A percentile compares a stretch with the other conserved stretches of the same genome.
These are phyloP conservation scores for Frankliniella intonsa DNA, from an alignment of 2,888 invertebrate genomes.

Conservation along the genomic window DNA sequence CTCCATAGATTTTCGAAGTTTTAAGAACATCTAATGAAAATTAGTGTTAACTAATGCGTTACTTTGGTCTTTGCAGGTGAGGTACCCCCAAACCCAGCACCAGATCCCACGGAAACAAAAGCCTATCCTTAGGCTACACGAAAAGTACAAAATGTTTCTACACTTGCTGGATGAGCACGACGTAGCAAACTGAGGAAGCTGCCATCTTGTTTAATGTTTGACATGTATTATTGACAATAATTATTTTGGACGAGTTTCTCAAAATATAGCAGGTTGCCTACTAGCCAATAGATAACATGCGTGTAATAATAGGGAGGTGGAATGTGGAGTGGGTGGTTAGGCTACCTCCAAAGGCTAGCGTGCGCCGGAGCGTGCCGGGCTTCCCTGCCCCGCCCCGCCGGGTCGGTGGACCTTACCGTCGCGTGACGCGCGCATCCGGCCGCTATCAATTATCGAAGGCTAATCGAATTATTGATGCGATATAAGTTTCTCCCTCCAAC, in stretches of 20 bases:
- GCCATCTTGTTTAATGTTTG: neutral
- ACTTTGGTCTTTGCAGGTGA: too few species aligned
- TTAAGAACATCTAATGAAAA: too few species aligned
- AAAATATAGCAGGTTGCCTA: neutral
- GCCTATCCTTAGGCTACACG: too few species aligned
- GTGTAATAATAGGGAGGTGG: neutral
- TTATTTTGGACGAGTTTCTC: neutral
- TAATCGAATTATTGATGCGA: slow-evolving; percentile 14
- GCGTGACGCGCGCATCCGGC: neutral
- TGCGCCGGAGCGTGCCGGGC: neutral
- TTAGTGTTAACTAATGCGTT: too few species aligned
- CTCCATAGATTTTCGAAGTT: too few species aligned
- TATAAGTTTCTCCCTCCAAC: slow-evolving; percentile 7
- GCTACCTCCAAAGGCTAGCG: neutral
- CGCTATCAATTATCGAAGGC: slow-evolving; percentile 8
- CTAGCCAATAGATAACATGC: neutral
- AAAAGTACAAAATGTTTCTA: too few species aligned
- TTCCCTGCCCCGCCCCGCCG: neutral
- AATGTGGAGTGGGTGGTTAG: neutral
- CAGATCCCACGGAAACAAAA: too few species aligned
- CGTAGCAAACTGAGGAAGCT: too few species aligned
- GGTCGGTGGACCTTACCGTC: neutral
- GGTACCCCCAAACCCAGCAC: too few species aligned
- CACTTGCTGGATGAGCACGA: too few species aligned
- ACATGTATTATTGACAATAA: neutral